Evolutionary conservation across 2,113 vertebrate species (phyloP).

Genomic region (Caranx melampygus): DNA sequence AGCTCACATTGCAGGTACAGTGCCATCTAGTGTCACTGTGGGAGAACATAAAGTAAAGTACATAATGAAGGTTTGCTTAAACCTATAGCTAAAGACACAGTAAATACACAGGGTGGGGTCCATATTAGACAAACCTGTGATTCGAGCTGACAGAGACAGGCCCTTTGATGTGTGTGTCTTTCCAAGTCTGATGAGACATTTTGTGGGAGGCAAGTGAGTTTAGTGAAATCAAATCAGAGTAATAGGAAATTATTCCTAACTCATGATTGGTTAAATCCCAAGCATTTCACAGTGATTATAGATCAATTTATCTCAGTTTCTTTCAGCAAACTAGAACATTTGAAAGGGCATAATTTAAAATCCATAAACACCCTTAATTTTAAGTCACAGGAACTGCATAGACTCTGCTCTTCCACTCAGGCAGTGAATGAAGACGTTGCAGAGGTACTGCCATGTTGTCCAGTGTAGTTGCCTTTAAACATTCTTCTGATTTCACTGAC

Average conservation of each 20-base stretch:
- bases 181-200: neutral
- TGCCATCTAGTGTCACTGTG: neutral
- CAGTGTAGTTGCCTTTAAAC: neutral
- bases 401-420: neutral
- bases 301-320: neutral
- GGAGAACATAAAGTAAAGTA: neutral
- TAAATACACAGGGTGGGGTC: neutral
- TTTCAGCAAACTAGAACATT: neutral
- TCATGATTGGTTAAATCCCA: neutral
- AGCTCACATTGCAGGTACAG: neutral
- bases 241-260: neutral
- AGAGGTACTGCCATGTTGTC: neutral
- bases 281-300: neutral
- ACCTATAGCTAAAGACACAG: neutral
- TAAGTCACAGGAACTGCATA: neutral
- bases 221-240: neutral
- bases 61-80: neutral
- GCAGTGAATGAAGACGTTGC: neutral
- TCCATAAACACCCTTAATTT: neutral
- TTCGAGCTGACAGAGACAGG: neutral
- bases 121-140: neutral
- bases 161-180: neutral
- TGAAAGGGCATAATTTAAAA: neutral
- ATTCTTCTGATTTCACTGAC: neutral
- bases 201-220: neutral